A percentile compares a stretch with the other conserved stretches of the same genome.
Evolutionary conservation across 2,113 vertebrate species (phyloP).

Genomic region (Sterrhoptilus dennistouni): DNA sequence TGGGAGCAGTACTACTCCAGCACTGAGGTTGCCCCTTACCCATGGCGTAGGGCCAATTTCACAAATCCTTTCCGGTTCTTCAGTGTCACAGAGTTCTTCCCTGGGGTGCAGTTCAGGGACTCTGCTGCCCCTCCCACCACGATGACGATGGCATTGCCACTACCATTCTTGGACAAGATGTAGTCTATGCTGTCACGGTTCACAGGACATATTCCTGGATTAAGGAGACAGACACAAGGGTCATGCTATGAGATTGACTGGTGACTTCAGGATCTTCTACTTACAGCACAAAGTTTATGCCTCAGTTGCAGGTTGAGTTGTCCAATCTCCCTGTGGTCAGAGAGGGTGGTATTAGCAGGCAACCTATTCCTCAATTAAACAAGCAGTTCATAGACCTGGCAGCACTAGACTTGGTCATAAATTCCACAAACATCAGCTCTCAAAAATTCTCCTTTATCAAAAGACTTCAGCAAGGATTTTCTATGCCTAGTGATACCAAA

Average conservation of each 20-base stretch:
- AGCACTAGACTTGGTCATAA: neutral
- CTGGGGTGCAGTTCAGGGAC: slow-evolving; percentile 87
- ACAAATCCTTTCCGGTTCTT: slow-evolving; percentile 93
- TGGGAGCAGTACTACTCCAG: neutral
- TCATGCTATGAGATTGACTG: neutral
- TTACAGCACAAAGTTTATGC: neutral
- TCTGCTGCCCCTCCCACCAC: slow-evolving; percentile 93
- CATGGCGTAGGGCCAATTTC: slow-evolving; percentile 86
- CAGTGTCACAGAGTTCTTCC: slow-evolving; percentile 86
- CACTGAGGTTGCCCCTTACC: slow-evolving; percentile 71
- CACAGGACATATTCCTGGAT: slow-evolving; percentile 92
- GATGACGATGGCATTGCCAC: slow-evolving; percentile 91
- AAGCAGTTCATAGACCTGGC: neutral
- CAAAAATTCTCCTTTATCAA: neutral
- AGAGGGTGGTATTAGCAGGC: neutral
- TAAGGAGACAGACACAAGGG: neutral
- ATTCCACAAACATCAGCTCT: neutral
- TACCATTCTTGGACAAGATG: slow-evolving; percentile 88
- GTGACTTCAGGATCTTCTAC: neutral
- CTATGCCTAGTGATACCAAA: neutral
- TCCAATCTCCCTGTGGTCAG: neutral
- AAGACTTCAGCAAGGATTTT: neutral
- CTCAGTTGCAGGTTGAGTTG: neutral
- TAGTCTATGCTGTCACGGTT: slow-evolving; percentile 93
- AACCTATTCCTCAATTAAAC: neutral